phyloP scores from a whole-genome alignment of 1,140 invertebrate species.

The Drusus annulatus region DNA sequence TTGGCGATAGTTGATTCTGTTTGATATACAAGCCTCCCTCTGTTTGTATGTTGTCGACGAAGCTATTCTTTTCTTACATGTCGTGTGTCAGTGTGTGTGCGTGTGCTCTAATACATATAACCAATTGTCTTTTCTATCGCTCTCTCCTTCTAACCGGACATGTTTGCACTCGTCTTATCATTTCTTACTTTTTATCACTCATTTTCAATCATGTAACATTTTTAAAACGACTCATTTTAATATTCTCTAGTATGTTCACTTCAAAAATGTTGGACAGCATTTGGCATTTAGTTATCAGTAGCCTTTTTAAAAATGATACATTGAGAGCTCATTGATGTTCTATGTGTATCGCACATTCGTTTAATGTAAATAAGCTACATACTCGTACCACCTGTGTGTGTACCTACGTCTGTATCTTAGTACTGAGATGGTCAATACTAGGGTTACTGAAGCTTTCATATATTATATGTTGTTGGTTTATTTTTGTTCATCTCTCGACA shows the following conservation, averaged over 20 bases:
- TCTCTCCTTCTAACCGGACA: constrained; percentile 18
- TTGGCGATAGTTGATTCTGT: not conserved
- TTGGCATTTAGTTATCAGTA: not conserved
- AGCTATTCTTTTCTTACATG: constrained; percentile 23
- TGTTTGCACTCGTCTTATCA: constrained; percentile 1
- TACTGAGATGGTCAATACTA: not conserved
- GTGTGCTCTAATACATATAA: constrained; percentile 33
- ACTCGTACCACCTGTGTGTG: not conserved
- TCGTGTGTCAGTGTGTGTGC: constrained; percentile 22
- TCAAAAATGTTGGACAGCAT: not conserved
- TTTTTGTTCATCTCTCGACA: not conserved
- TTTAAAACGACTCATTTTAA: not conserved
- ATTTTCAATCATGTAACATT: constrained; percentile 8
- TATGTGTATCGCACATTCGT: not conserved
- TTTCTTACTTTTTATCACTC: constrained; percentile 12
- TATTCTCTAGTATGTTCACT: not conserved
- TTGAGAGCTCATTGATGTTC: constrained; percentile 8
- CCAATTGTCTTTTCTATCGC: constrained; percentile 26
- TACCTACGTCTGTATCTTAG: not conserved
- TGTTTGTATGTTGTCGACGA: constrained; percentile 25
- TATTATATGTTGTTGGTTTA: not conserved
- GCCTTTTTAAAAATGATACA: constrained; percentile 21
- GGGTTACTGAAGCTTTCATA: not conserved
- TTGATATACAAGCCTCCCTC: constrained; percentile 20
- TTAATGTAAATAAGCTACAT: not conserved